phyloP scores from a whole-genome alignment of 1,140 invertebrate species.

The Paralvinella palmiformis region DNA sequence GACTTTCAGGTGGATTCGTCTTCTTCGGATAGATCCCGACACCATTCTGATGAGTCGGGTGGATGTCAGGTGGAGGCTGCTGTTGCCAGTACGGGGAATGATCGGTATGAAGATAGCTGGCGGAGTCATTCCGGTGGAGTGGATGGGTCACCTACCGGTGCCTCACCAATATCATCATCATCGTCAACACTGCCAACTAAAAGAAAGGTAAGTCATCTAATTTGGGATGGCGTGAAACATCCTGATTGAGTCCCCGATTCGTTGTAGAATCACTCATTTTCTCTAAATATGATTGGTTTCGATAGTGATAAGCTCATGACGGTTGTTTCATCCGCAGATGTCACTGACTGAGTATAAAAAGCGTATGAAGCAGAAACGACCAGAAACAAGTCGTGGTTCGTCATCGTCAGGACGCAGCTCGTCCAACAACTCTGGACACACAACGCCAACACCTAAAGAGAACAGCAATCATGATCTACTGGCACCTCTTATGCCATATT shows the following conservation, averaged over 20 bases:
- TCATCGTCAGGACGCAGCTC: constrained; percentile 14
- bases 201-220: constrained; percentile 6
- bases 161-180: neutral
- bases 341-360: constrained; percentile 67
- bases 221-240: too few species aligned
- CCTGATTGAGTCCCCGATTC: too few species aligned
- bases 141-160: neutral
- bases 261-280: neutral
- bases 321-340: constrained; percentile 51
- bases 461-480: too few species aligned
- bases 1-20: too few species aligned
- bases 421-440: too few species aligned
- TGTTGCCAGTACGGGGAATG: neutral
- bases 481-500: too few species aligned
- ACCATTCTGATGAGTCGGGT: too few species aligned
- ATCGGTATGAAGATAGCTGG: neutral
- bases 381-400: neutral
- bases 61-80: too few species aligned
- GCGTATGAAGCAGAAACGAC: constrained; percentile 47
- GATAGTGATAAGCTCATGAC: neutral
- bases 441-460: too few species aligned
- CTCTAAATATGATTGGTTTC: neutral
- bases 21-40: too few species aligned
- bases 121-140: neutral
- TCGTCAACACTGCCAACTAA: constrained; percentile 1